Evolutionary conservation across 2,888 invertebrate species (phyloP).

Genomic region (Xiphydria camelus): DNA sequence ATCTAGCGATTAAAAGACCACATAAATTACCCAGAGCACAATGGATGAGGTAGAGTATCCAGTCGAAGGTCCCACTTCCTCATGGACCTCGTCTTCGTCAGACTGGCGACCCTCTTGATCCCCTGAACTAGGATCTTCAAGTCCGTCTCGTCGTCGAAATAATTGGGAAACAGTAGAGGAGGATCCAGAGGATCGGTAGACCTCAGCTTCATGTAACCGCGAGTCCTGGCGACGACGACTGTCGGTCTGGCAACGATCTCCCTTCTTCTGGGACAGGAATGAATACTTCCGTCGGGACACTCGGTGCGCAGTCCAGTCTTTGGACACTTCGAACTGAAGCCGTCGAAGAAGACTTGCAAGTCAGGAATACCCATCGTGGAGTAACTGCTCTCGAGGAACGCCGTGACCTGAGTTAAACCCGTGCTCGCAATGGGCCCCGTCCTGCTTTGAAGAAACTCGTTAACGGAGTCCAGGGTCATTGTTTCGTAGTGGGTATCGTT

Average conservation of each 20-base stretch:
- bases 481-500: slow-evolving; percentile 41
- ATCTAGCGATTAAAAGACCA: no score
- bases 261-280: slow-evolving; percentile 39
- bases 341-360: slow-evolving; percentile 57
- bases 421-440: slow-evolving; percentile 56
- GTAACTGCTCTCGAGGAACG: slow-evolving; percentile 51
- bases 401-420: slow-evolving; percentile 56
- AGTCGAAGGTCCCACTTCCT: slow-evolving; percentile 65
- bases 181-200: slow-evolving; percentile 68
- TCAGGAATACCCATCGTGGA: slow-evolving; percentile 51
- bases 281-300: slow-evolving; percentile 38
- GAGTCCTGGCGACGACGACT: slow-evolving; percentile 36
- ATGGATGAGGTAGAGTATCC: slow-evolving; percentile 61
- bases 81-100: slow-evolving; percentile 65
- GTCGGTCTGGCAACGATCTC: slow-evolving; percentile 54
- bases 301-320: slow-evolving; percentile 39
- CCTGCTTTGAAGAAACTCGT: slow-evolving; percentile 47
- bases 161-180: slow-evolving; percentile 74
- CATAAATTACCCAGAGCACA: slow-evolving; percentile 59
- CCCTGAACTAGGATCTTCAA: slow-evolving; percentile 65
- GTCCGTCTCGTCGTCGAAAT: slow-evolving; percentile 69
- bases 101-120: slow-evolving; percentile 62
- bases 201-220: slow-evolving; percentile 67
- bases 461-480: slow-evolving; percentile 44
- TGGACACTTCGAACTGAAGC: slow-evolving; percentile 51